Evolutionary conservation across 2,113 vertebrate genomes (phyloP).

Genomic region (Tympanuchus pallidicinctus): DNA sequence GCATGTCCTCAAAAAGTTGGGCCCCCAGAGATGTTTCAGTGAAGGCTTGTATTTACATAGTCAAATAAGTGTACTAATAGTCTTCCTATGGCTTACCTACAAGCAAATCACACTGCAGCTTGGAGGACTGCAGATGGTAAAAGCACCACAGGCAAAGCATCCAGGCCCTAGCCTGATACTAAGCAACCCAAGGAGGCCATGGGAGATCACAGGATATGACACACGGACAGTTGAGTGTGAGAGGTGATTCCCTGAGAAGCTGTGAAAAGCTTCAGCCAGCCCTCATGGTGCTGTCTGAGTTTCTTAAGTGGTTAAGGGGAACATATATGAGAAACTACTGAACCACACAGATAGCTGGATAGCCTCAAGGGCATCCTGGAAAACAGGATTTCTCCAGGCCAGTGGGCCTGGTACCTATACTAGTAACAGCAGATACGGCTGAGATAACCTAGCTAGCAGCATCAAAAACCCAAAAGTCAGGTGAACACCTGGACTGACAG

Average conservation of each 20-base stretch:
- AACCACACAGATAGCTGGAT: background rate
- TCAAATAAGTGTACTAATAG: background rate
- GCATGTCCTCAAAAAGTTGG: background rate
- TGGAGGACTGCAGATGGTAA: background rate
- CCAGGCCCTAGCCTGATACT: background rate
- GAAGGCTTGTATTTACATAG: background rate
- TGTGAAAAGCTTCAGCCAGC: background rate
- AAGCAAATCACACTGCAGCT: background rate
- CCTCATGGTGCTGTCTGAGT: background rate
- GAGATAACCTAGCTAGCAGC: background rate
- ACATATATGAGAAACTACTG: fast-evolving
- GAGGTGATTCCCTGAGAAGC: slow-evolving; percentile 2
- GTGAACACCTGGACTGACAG: too few species aligned
- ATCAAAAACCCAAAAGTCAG: background rate
- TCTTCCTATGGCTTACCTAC: background rate
- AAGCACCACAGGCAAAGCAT: background rate
- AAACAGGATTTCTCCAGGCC: background rate
- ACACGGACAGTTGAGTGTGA: background rate
- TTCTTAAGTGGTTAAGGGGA: background rate
- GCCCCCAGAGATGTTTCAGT: background rate
- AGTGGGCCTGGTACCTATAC: background rate
- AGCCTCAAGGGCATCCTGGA: background rate
- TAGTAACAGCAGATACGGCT: fast-evolving
- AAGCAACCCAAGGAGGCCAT: background rate
- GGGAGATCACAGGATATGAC: background rate